These are phyloP conservation scores for Arbacia lixula DNA, from an alignment of 53 echinoderm and acorn worm species.

Conservation along the genomic window DNA sequence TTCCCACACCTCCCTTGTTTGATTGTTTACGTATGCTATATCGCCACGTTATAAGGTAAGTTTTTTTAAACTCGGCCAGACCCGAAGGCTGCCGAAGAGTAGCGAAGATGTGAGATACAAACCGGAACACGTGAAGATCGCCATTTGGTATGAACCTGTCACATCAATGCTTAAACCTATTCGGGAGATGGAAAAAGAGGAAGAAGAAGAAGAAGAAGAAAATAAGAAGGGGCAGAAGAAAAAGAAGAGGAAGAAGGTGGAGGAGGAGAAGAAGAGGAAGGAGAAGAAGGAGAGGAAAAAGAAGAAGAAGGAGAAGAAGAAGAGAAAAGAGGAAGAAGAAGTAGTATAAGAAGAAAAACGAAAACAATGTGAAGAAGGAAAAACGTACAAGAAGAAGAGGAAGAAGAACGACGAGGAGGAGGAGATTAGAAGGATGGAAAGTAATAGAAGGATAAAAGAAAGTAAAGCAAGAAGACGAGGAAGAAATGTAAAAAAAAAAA, in stretches of 20 bases:
- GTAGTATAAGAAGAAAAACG: not conserved
- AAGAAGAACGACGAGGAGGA: not conserved
- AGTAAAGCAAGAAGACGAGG: no score
- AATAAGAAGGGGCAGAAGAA: not conserved
- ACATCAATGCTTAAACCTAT: constrained; percentile 20
- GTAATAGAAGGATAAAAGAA: no score
- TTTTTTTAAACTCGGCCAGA: constrained; percentile 26
- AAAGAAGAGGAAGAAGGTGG: not conserved
- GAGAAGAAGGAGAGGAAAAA: not conserved
- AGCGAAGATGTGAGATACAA: constrained; percentile 19
- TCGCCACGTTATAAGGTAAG: no score
- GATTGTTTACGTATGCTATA: no score
- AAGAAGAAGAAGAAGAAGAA: not conserved
- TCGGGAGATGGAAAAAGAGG: not conserved
- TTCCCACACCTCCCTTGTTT: no score
- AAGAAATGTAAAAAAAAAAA: no score
- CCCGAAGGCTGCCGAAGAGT: constrained; percentile 1
- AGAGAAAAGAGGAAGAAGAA: not conserved
- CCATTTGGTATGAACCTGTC: constrained; percentile 6
- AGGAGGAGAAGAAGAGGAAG: not conserved
- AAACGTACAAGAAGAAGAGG: not conserved
- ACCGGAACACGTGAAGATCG: constrained; percentile 28
- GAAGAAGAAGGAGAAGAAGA: not conserved
- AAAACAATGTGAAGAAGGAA: not conserved
- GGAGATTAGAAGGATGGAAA: not conserved